A percentile compares a stretch with the other conserved stretches of the same genome.
Conservation (phyloP, 37 sponge, comb jelly and placozoan genomes). For the Hexactinellida sp. region DNA sequence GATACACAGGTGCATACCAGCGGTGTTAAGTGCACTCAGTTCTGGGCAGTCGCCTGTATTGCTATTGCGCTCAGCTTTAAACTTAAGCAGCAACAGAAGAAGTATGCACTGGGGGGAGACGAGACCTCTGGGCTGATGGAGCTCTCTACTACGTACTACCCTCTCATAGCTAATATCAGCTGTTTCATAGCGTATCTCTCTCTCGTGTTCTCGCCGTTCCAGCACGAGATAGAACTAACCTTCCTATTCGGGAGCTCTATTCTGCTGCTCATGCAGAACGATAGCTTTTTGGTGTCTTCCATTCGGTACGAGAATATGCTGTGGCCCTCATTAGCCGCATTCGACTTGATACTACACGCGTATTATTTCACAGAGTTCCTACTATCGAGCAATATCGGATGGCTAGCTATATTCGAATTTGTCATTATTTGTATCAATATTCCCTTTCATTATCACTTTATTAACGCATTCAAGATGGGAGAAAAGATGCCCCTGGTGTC, state of each 20-base stretch:
- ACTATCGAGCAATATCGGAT: neutral
- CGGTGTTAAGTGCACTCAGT: neutral
- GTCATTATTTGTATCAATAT: neutral
- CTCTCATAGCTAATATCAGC: neutral
- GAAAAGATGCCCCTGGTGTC: neutral
- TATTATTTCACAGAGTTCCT: neutral
- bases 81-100: neutral
- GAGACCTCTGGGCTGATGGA: neutral
- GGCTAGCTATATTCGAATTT: neutral
- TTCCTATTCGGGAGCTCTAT: neutral
- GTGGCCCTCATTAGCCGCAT: neutral
- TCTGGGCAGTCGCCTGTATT: neutral
- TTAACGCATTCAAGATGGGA: neutral
- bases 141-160: neutral
- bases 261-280: neutral
- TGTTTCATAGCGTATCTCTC: neutral
- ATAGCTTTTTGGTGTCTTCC: neutral
- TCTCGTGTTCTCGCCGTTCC: neutral
- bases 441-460: neutral
- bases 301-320: neutral
- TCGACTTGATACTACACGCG: neutral
- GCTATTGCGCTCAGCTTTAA: neutral
- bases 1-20: neutral
- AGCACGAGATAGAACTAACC: neutral
- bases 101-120: neutral